Conservation (phyloP, 2,797 vertebrate genomes). For the Smutsia gigantea region DNA sequence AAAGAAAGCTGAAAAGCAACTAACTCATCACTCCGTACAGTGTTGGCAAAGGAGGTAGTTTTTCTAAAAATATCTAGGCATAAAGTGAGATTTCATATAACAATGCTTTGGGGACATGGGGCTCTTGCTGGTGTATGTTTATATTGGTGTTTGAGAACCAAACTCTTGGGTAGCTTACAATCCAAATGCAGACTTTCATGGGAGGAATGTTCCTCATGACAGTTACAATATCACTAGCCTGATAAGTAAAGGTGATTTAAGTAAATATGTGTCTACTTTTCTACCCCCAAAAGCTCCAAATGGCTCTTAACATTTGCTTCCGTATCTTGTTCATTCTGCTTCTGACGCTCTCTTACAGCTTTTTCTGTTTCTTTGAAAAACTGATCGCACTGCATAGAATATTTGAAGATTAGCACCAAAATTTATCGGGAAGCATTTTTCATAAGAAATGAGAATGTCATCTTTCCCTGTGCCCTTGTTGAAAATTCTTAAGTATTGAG, state of each 20-base stretch:
- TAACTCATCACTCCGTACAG: not conserved
- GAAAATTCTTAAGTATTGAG: constrained; percentile 26
- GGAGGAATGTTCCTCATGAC: not conserved
- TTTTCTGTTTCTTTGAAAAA: constrained; percentile 35
- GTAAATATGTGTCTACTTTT: not conserved
- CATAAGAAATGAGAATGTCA: not conserved
- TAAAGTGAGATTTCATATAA: constrained; percentile 26
- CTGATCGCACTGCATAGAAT: not conserved
- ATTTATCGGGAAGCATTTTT: not conserved
- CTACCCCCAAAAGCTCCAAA: not conserved
- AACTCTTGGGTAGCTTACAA: not conserved
- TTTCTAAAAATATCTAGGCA: constrained; percentile 24
- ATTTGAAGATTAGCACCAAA: not conserved
- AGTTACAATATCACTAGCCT: not conserved
- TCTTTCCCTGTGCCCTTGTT: not conserved
- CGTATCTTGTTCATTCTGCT: not conserved
- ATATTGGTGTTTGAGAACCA: constrained; percentile 23
- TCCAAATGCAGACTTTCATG: constrained; percentile 1
- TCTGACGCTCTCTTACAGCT: not conserved
- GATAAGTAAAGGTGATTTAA: not conserved
- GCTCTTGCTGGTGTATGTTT: not conserved
- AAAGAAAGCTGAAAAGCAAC: constrained; percentile 47
- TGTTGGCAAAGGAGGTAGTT: constrained; percentile 13
- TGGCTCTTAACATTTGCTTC: not conserved
- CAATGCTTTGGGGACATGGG: not conserved